phyloP scores from a whole-genome alignment of 2,888 invertebrate species.

The Syrphus vitripennis region DNA sequence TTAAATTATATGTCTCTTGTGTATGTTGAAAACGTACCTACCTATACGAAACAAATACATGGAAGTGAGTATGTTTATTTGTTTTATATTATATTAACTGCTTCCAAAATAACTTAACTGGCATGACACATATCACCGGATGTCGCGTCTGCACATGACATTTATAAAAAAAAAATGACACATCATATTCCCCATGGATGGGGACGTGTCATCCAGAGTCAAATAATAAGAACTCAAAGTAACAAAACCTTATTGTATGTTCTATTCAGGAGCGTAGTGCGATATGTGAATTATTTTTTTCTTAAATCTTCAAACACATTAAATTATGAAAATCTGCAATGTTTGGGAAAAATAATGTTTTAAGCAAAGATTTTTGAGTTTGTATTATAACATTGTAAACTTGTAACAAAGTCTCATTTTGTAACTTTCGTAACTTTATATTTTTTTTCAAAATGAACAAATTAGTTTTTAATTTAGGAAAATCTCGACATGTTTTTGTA shows the following conservation, averaged over 20 bases:
- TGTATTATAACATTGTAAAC: no score
- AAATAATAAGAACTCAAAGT: not conserved
- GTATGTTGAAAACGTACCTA: not conserved
- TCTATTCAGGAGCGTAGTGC: not conserved
- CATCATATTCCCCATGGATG: not conserved
- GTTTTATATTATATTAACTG: not conserved
- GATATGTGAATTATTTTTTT: no score
- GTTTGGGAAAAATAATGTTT: no score
- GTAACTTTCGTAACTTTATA: no score
- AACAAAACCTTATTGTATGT: not conserved
- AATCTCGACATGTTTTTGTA: no score
- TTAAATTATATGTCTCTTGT: no score
- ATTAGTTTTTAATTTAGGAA: no score
- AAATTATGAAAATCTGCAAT: no score
- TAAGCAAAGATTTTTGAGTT: no score
- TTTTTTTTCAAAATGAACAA: no score
- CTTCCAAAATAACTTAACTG: not conserved
- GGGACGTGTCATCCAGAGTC: not conserved
- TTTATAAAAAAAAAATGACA: not conserved
- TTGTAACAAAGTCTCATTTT: no score
- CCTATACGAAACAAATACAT: not conserved
- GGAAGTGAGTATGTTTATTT: not conserved
- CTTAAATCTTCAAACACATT: no score
- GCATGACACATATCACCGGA: not conserved
- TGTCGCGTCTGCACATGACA: conserved; percentile 12